Percentiles rank a stretch among this genome's conserved stretches.
Evolutionary conservation across 1,140 invertebrate species (phyloP).

Genomic region (Chrysomallon squamiferum): DNA sequence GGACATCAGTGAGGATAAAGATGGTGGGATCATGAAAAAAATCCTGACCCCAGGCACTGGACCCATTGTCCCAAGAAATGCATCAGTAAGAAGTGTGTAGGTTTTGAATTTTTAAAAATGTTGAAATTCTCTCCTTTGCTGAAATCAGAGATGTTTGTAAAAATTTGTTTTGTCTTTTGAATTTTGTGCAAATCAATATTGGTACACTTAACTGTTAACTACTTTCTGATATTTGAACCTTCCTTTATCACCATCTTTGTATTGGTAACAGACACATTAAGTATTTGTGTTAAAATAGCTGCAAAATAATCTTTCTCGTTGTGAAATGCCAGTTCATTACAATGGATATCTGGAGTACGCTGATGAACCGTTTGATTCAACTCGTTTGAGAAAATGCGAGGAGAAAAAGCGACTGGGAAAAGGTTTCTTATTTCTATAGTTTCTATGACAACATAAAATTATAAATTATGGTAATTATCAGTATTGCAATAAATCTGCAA

Average conservation of each 20-base stretch:
- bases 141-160: background rate
- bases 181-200: background rate
- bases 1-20: constrained; percentile 24
- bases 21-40: constrained; percentile 36
- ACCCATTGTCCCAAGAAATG: constrained; percentile 11
- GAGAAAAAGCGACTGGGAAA: constrained; percentile 25
- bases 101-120: background rate
- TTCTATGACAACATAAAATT: too few relatives aligned
- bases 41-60: constrained; percentile 29
- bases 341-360: constrained; percentile 74
- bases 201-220: background rate
- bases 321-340: constrained; percentile 69
- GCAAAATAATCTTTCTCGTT: background rate
- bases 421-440: too few relatives aligned
- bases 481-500: too few relatives aligned
- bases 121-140: background rate
- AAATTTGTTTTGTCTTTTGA: background rate
- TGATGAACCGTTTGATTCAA: constrained; percentile 78
- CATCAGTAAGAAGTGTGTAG: constrained; percentile 30
- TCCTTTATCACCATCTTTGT: background rate
- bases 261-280: background rate
- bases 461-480: too few relatives aligned
- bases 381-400: constrained; percentile 63
- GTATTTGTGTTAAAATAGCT: background rate
- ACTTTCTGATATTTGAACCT: background rate